phyloP scores from a whole-genome alignment of 2,888 invertebrate genomes.

The Caenorhabditis afra region DNA sequence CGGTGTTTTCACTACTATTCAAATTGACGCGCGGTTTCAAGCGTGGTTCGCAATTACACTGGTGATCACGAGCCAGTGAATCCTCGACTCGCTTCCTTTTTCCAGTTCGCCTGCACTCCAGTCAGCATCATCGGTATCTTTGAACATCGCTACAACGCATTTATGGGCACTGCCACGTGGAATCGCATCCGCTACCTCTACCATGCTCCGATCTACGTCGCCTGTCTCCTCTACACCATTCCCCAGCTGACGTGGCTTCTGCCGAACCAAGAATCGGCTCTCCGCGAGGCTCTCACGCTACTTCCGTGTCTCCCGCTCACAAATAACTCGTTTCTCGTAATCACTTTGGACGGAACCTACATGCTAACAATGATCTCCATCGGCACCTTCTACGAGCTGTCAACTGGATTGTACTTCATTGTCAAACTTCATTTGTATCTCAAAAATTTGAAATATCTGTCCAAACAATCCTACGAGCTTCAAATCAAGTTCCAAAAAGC shows the following conservation, averaged over 20 bases:
- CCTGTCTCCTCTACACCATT: neutral
- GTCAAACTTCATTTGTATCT: neutral
- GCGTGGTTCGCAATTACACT: too few species aligned
- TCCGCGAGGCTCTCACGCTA: neutral
- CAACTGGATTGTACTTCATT: neutral
- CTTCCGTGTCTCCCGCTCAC: neutral
- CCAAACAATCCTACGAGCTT: neutral
- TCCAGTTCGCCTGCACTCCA: too few species aligned
- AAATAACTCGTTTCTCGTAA: neutral
- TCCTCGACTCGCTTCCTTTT: too few species aligned
- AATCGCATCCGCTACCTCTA: neutral
- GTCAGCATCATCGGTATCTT: neutral
- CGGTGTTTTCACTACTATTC: too few species aligned
- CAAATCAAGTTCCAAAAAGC: constrained; percentile 1
- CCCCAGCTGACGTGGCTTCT: neutral
- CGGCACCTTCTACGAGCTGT: neutral
- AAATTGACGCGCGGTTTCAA: too few species aligned
- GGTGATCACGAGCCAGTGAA: too few species aligned
- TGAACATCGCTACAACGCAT: constrained; percentile 1
- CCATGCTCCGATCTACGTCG: constrained; percentile 2
- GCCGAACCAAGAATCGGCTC: neutral
- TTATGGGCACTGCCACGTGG: constrained; percentile 1
- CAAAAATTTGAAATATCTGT: neutral
- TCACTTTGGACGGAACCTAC: neutral
- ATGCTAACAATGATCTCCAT: neutral